These are phyloP conservation scores for Hyppa rectilinea DNA, from an alignment of 2,888 invertebrate genomes.

Conservation along the genomic window DNA sequence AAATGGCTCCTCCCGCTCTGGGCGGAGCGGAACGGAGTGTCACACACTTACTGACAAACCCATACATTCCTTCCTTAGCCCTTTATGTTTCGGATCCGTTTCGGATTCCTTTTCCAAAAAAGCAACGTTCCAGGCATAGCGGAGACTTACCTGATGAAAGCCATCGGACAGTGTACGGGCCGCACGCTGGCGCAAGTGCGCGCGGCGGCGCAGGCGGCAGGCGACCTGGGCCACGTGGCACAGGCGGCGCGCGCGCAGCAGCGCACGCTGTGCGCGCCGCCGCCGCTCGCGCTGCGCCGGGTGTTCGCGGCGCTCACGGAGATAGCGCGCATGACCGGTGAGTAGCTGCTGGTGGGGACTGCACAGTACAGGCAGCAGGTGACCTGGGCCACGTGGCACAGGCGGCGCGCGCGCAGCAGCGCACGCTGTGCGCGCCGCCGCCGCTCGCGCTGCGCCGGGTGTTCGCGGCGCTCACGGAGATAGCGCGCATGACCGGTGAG, in stretches of 20 bases:
- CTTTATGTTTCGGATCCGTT: too few relatives aligned
- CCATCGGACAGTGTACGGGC: conserved; percentile 97
- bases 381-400: conserved; percentile 98
- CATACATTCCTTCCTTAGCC: too few relatives aligned
- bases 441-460: conserved; percentile 94
- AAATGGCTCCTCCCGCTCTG: too few relatives aligned
- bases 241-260: conserved; percentile 96
- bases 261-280: conserved; percentile 96
- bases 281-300: conserved; percentile 93
- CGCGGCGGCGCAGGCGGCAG: conserved; percentile 89
- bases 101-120: too few relatives aligned
- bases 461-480: conserved; percentile 95
- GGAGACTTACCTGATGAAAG: conserved; percentile 98
- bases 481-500: conserved; percentile 84
- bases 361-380: conserved; percentile 91
- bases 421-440: conserved; percentile 96
- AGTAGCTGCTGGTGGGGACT: too few relatives aligned
- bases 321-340: conserved; percentile 88
- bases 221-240: conserved; percentile 97
- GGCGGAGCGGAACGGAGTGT: too few relatives aligned
- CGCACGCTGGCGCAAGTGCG: conserved; percentile 96
- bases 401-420: conserved; percentile 95
- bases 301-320: conserved; percentile 97
- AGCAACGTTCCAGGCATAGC: conserved; percentile 98
- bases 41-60: too few relatives aligned